Conservation (phyloP, 23 tunicate genomes). For the Aplidium turbinatum region DNA sequence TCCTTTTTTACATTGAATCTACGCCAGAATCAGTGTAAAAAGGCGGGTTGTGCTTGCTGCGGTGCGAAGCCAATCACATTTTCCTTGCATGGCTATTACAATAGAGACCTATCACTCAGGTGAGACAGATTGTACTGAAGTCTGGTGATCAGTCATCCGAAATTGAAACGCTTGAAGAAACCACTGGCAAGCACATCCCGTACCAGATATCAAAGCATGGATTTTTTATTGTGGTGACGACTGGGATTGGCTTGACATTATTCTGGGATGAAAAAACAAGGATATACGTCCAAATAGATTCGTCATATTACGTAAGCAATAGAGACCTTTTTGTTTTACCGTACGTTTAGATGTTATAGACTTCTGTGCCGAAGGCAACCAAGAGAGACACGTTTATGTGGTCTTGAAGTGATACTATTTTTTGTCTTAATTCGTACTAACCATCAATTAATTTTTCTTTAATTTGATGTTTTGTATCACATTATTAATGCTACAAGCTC, state of each 20-base stretch:
- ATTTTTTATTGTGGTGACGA: slow-evolving; percentile 42
- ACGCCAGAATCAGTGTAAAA: no score
- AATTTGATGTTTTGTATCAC: no score
- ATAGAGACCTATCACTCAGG: neutral
- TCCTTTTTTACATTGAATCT: no score
- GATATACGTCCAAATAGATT: slow-evolving; percentile 50
- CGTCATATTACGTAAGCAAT: slow-evolving; percentile 30
- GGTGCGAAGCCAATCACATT: no score
- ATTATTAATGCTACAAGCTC: no score
- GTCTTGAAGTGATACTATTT: no score
- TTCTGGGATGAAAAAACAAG: slow-evolving; percentile 77
- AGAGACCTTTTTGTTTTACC: neutral
- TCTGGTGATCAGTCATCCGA: slow-evolving; percentile 31
- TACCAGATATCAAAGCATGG: slow-evolving; percentile 55
- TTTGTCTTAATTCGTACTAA: no score
- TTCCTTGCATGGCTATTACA: neutral
- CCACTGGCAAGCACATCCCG: slow-evolving; percentile 32
- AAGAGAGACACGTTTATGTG: no score
- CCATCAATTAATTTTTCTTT: no score
- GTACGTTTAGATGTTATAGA: no score
- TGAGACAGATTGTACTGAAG: slow-evolving; percentile 34
- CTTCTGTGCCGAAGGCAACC: no score
- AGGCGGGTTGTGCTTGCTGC: no score
- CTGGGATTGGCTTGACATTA: slow-evolving; percentile 59
- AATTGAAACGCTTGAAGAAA: slow-evolving; percentile 9